phyloP scores from a whole-genome alignment of 2,113 vertebrate species.

The Protobothrops flavoviridis region DNA sequence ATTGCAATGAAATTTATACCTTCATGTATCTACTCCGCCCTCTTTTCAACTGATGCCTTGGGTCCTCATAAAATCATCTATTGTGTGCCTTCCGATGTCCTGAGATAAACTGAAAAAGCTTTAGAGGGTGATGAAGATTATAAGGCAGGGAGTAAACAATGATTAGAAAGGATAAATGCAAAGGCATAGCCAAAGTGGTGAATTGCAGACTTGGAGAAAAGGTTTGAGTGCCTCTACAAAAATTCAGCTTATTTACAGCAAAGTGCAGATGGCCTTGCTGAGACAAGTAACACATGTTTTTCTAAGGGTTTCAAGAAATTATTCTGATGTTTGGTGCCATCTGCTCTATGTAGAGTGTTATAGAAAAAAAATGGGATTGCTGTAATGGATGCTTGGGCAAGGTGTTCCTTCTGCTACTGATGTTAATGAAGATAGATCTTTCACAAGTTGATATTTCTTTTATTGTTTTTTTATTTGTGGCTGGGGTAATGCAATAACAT shows the following conservation, averaged over 20 bases:
- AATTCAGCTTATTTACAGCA: background rate
- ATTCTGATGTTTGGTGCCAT: background rate
- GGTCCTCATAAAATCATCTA: background rate
- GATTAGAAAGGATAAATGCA: background rate
- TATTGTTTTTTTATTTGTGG: conserved; percentile 26
- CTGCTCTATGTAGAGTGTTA: background rate
- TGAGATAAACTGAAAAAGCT: background rate
- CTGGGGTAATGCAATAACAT: conserved; percentile 14
- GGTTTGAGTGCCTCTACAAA: background rate
- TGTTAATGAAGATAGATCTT: background rate
- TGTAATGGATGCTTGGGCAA: background rate
- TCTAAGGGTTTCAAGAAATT: conserved; percentile 31
- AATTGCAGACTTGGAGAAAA: background rate
- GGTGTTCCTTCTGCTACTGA: conserved; percentile 16
- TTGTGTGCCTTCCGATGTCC: background rate
- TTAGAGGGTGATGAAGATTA: background rate
- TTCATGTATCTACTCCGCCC: background rate
- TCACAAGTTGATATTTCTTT: conserved; percentile 30
- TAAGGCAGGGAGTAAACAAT: conserved; percentile 10
- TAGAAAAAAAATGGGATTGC: background rate
- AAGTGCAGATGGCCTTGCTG: background rate
- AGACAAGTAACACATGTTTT: conserved; percentile 20
- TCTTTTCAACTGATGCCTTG: background rate
- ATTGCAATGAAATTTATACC: background rate
- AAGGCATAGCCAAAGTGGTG: background rate